Evolutionary conservation across 1,140 invertebrate genomes (phyloP), one percentile per base, ranked within the genome.

Genomic region (Rhyzopertha dominica): DNA sequence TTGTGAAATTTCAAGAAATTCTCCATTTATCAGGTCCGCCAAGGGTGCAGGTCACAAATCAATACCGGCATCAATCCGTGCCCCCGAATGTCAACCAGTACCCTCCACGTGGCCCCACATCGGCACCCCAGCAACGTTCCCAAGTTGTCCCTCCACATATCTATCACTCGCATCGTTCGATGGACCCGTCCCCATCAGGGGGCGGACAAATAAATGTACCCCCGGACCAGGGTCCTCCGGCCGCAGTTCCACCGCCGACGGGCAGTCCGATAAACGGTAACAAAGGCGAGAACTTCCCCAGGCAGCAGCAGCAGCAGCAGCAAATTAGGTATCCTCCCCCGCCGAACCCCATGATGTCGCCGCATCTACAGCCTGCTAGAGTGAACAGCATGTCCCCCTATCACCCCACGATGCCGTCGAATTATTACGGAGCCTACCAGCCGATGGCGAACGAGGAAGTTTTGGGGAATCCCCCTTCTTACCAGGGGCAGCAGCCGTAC

Each of bases 151-250:
- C 46, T 12, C 56, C 59, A 0, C 68, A 68, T 12, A 63, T 75
- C 48, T 76, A 74, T 47, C 71, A 73, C 18, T 65, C 71, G 0
- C 72, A 75, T 47, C 73, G 74, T 54, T 68, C 73, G 2, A 63
- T 77, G 67, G 75, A 77, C 43, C 74, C 74, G 0, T 74, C 74
- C 3, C 74, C 75, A 0, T 74, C 74, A 1, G 73, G 73, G 4
- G 74, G 73, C 9, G 73, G 73, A 13, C 69, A 72, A 0, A 74
- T 76, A 26, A 58, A 47, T 30, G 47, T 59, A 9, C 0, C 32
- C 5, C 25, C 49, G 0, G 63, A 63, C 29, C 45, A 50, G n/a
- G 51, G 45, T 43, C 53, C 56, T 12, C 54, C 61, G 12, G 36
- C 29, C 5, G 32, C 49, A 14, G 47, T 48, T 14, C 65, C 68